Percentiles rank a stretch among this genome's conserved stretches.
Conservation (phyloP, 2,888 invertebrate species). For the Patella pellucida region DNA sequence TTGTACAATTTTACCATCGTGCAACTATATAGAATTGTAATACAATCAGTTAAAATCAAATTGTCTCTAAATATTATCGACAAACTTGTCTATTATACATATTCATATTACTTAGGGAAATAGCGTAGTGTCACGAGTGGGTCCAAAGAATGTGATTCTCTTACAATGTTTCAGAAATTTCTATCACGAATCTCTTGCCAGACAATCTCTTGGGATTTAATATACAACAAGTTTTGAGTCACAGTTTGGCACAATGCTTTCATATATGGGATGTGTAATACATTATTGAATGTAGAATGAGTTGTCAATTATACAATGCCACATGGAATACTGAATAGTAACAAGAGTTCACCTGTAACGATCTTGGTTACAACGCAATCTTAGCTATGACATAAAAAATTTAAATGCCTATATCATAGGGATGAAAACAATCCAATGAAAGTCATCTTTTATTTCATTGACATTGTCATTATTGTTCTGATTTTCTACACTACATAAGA, state of each 20-base stretch:
- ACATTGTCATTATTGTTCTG: too few relatives aligned
- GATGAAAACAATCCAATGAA: too few relatives aligned
- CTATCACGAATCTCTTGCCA: slow-evolving; percentile 6
- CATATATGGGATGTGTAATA: too few relatives aligned
- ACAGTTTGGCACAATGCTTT: too few relatives aligned
- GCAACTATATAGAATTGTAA: neutral
- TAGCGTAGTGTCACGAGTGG: neutral
- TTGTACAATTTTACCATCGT: neutral
- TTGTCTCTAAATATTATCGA: slow-evolving; percentile 5
- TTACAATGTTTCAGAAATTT: slow-evolving; percentile 7
- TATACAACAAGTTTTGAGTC: too few relatives aligned
- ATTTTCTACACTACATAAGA: too few relatives aligned
- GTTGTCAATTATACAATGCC: neutral
- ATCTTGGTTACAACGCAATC: too few relatives aligned
- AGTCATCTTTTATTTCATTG: too few relatives aligned
- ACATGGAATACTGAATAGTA: too few relatives aligned
- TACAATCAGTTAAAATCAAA: slow-evolving; percentile 7
- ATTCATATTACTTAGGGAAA: neutral
- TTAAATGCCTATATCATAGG: too few relatives aligned
- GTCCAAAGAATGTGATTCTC: neutral
- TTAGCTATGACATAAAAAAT: too few relatives aligned
- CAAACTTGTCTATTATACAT: slow-evolving; percentile 1
- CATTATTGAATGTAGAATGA: slow-evolving; percentile 1
- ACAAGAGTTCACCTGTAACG: too few relatives aligned
- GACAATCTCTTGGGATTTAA: neutral